These are phyloP conservation scores for Parauchenoglanis ngamensis DNA, from an alignment of 2,797 vertebrate genomes.

Conservation along the genomic window DNA sequence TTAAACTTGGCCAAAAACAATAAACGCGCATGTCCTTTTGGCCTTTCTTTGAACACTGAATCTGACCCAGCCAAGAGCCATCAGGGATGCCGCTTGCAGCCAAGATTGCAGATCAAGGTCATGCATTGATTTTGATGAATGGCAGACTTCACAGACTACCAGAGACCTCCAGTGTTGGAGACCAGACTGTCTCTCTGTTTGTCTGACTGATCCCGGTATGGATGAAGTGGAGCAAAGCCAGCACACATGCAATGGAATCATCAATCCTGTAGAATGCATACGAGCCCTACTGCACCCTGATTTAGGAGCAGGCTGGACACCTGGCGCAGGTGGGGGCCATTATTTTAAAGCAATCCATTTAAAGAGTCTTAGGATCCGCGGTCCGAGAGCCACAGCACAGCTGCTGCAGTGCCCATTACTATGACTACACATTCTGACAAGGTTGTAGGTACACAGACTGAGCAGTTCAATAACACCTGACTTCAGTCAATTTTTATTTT, in stretches of 20 bases:
- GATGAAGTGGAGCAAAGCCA: slow-evolving; percentile 22
- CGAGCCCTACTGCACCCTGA: neutral
- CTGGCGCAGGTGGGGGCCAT: neutral
- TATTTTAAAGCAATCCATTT: neutral
- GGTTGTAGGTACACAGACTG: neutral
- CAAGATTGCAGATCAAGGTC: slow-evolving; percentile 37
- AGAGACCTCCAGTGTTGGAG: slow-evolving; percentile 26
- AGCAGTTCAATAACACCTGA: neutral
- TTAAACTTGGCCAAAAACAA: slow-evolving; percentile 46
- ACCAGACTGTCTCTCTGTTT: slow-evolving; percentile 15
- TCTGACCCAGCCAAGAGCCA: slow-evolving; percentile 34
- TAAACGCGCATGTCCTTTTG: slow-evolving; percentile 44
- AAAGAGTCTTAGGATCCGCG: neutral
- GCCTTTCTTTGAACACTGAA: slow-evolving; percentile 39
- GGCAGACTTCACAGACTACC: slow-evolving; percentile 34
- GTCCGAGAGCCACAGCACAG: neutral
- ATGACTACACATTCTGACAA: neutral
- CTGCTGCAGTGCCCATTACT: neutral
- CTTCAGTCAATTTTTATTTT: no score
- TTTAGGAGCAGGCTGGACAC: slow-evolving; percentile 11
- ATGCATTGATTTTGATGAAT: slow-evolving; percentile 40
- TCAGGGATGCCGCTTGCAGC: slow-evolving; percentile 34
- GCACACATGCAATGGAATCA: slow-evolving; percentile 5
- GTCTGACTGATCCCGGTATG: slow-evolving; percentile 7
- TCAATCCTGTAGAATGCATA: slow-evolving; percentile 23